Evolutionary conservation across 2,888 invertebrate species (phyloP).

Genomic region (Mesorhabditis belari): DNA sequence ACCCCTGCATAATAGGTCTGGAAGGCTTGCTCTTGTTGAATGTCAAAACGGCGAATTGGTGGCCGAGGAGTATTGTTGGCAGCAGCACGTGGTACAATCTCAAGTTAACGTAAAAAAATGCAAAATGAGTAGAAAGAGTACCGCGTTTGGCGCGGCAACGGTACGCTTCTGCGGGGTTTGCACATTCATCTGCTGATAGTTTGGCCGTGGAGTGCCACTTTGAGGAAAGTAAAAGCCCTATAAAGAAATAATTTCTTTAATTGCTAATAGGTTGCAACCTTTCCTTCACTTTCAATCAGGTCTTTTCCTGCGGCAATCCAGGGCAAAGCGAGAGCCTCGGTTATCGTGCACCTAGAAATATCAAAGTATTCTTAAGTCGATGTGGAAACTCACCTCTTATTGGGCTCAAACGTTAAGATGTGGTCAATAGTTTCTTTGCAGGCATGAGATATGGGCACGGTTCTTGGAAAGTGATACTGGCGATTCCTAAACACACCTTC

Average conservation of each 20-base stretch:
- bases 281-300: too few species aligned
- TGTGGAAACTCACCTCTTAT: neutral
- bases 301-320: neutral
- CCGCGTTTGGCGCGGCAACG: too few species aligned
- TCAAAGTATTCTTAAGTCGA: neutral
- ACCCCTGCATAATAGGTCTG: neutral
- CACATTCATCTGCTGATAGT: too few species aligned
- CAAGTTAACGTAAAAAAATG: neutral
- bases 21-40: too few species aligned
- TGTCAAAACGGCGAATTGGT: too few species aligned
- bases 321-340: neutral
- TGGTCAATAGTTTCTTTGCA: neutral
- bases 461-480: neutral
- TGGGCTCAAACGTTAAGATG: neutral
- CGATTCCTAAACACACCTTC: neutral
- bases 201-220: too few species aligned
- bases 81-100: too few species aligned
- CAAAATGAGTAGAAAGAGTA: too few species aligned
- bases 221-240: too few species aligned
- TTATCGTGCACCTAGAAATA: neutral
- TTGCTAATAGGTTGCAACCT: too few species aligned
- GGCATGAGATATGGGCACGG: neutral
- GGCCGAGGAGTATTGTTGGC: neutral
- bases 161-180: too few species aligned
- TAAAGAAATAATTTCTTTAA: too few species aligned